Conservation (phyloP, 2,888 invertebrate genomes). For the Tetragonisca angustula region DNA sequence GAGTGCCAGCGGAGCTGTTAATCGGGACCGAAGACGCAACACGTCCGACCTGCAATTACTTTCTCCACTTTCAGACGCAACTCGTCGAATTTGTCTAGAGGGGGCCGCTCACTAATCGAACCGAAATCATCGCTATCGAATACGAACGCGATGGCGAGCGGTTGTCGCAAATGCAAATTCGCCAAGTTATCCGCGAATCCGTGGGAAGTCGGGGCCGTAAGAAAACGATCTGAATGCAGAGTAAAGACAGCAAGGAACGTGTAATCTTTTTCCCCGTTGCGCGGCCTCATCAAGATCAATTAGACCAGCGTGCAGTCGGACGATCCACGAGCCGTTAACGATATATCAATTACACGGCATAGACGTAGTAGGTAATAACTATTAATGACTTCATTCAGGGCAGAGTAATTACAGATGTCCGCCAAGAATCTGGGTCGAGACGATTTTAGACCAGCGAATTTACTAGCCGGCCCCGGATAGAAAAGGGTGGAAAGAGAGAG, state of each 20-base stretch:
- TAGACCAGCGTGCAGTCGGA: slow-evolving; percentile 62
- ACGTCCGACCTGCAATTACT: slow-evolving; percentile 4
- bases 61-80: neutral
- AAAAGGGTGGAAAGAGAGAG: neutral
- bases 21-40: neutral
- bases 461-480: neutral
- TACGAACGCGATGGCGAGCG: neutral
- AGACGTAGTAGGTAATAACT: slow-evolving; percentile 70
- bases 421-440: slow-evolving; percentile 64
- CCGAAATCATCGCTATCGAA: neutral
- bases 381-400: slow-evolving; percentile 75
- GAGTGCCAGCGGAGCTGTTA: neutral
- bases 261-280: slow-evolving; percentile 65
- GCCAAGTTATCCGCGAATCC: neutral
- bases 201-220: neutral
- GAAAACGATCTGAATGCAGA: slow-evolving; percentile 10
- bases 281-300: slow-evolving; percentile 73
- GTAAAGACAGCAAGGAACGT: slow-evolving; percentile 40
- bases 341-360: slow-evolving; percentile 78
- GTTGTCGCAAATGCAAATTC: slow-evolving; percentile 10
- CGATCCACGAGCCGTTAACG: slow-evolving; percentile 73
- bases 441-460: slow-evolving; percentile 42
- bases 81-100: neutral
- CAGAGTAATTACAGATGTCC: slow-evolving; percentile 70
- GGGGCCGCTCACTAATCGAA: neutral